Evolutionary conservation across 2,113 vertebrate species (phyloP).

Genomic region (Stercorarius parasiticus): DNA sequence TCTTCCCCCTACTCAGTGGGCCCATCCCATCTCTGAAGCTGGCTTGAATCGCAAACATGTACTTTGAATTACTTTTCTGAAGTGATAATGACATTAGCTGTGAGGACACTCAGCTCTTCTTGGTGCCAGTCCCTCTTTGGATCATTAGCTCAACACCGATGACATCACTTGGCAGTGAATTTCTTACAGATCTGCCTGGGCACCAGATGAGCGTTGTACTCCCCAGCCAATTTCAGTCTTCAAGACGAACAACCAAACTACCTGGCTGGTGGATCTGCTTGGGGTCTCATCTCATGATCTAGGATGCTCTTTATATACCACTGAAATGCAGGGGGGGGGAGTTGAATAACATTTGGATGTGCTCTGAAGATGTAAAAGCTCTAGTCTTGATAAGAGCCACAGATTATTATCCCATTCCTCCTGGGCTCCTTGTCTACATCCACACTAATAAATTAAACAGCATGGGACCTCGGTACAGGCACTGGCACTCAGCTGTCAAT

Average conservation of each 20-base stretch:
- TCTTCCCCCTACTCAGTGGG: neutral
- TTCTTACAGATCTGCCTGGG: neutral
- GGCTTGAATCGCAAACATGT: neutral
- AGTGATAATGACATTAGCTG: neutral
- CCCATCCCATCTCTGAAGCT: neutral
- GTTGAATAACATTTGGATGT: neutral
- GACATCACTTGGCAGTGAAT: conserved; percentile 32
- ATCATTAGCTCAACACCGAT: neutral
- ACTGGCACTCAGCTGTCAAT: neutral
- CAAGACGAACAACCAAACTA: neutral
- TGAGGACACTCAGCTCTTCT: neutral
- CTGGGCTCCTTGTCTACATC: neutral
- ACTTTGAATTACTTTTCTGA: neutral
- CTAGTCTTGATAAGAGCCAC: neutral
- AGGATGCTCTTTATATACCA: neutral
- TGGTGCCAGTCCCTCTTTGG: neutral
- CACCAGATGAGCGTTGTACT: neutral
- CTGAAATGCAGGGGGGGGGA: neutral
- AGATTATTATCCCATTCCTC: neutral
- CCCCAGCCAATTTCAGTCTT: neutral
- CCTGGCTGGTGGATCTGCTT: neutral
- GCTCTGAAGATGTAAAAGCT: neutral
- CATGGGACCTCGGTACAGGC: neutral
- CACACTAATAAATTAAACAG: neutral
- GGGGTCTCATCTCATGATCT: neutral